phyloP scores from a whole-genome alignment of 2,113 vertebrate species.

The Melanocharis versteri region DNA sequence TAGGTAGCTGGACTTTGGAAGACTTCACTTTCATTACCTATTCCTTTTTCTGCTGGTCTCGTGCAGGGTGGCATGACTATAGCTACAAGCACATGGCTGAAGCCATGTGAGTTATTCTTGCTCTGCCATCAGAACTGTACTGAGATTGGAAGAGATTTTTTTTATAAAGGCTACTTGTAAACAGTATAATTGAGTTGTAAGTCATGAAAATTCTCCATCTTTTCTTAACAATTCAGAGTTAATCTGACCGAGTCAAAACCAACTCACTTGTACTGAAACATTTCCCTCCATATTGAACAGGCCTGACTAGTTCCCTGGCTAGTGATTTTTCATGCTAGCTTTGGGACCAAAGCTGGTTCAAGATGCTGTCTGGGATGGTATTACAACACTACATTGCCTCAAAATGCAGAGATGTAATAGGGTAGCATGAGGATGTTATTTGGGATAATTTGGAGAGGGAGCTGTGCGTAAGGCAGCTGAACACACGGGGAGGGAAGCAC shows the following conservation, averaged over 20 bases:
- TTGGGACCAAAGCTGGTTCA: background rate
- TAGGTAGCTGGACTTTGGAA: conserved; percentile 23
- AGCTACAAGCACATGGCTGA: background rate
- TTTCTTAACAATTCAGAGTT: background rate
- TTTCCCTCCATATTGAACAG: background rate
- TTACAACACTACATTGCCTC: background rate
- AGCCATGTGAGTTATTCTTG: background rate
- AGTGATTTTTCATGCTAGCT: background rate
- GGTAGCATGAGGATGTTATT: background rate
- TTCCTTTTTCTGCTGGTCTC: background rate
- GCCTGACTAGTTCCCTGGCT: background rate
- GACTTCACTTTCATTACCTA: background rate
- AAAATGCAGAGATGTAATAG: background rate
- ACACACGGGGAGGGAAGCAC: background rate
- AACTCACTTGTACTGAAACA: background rate
- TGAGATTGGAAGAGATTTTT: background rate
- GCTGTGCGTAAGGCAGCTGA: background rate
- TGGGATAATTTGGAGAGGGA: background rate
- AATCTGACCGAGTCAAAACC: background rate
- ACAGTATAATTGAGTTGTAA: background rate
- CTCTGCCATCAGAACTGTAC: background rate
- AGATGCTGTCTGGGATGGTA: background rate
- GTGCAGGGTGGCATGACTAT: background rate
- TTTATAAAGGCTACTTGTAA: background rate
- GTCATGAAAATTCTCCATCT: background rate